Evolutionary conservation across 2,113 vertebrate species (phyloP).

Genomic region (Colinus virginianus): DNA sequence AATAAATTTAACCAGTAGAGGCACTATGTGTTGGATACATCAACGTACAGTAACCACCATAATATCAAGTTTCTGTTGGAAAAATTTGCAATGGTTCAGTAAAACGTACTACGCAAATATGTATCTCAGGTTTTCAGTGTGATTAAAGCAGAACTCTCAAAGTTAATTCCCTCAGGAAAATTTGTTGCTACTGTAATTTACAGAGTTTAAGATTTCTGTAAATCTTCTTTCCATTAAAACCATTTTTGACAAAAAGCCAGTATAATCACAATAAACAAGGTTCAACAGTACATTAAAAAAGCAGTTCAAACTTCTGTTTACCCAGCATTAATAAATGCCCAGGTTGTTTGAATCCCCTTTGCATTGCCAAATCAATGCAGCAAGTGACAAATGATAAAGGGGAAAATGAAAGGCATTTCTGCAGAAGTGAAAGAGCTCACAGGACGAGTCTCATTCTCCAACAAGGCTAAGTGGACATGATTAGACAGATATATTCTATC

Average conservation of each 20-base stretch:
- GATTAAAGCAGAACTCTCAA: not conserved
- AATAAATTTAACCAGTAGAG: not conserved
- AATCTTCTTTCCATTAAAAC: slow-evolving; percentile 18
- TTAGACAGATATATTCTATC: not conserved
- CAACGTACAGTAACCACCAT: not conserved
- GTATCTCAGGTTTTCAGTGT: not conserved
- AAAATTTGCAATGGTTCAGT: not conserved
- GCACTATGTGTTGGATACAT: not conserved
- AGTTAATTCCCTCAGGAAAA: not conserved
- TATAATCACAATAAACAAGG: not conserved
- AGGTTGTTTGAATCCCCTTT: slow-evolving; percentile 36
- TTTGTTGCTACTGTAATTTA: slow-evolving; percentile 6
- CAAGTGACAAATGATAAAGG: slow-evolving; percentile 16
- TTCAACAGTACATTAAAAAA: not conserved
- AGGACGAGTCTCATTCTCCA: not conserved
- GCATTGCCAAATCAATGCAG: not conserved
- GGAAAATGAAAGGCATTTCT: not conserved
- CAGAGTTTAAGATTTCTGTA: not conserved
- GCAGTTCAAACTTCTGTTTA: not conserved
- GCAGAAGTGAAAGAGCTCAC: not conserved
- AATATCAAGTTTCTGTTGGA: not conserved
- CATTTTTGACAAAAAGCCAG: not conserved
- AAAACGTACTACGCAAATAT: not conserved
- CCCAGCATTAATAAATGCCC: slow-evolving; percentile 1
- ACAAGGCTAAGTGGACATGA: not conserved